Evolutionary conservation across 2,113 vertebrate genomes (phyloP), one percentile per base, ranked within the genome.

Genomic region (Stegostoma tigrinum): DNA sequence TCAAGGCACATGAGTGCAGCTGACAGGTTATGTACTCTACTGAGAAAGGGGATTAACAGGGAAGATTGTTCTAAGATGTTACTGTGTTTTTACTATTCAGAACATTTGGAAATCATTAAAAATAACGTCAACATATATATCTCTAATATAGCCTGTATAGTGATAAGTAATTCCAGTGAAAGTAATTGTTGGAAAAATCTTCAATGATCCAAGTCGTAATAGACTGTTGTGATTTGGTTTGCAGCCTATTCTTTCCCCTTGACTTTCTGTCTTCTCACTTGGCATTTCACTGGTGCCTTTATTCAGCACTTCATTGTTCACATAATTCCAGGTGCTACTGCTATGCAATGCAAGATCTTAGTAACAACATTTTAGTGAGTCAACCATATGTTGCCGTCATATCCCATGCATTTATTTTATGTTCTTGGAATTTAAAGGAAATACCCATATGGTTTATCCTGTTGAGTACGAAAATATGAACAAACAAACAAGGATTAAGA

Each of bases 111-210:
- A 93, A 93, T 66, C 34, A 93, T 93, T 66, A 93, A 64, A 61
- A 38, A 93, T 64, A 93, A 93, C n/a, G 67, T 93, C 15, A 34
- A 21, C 89, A 93, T 6, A 61, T 61, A 5, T 61, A 48, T 48
- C 66, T 91, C 66, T 66, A 64, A 5, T 93, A 66, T 66, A n/a
- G 61, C n/a, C 19, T 34, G 38, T 38, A 67, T 66, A 10, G 89
- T 93, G 89, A 93, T 93, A 93, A 93, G 67, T 93, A 93, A 64
- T 66, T 67, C 89, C 61, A 93, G 89, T 93, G 89, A 93, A 91
- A 91, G 30, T 91, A 64, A 93, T 93, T 93, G 64, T 61, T 67
- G 23, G 89, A 93, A 93, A 66, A 67, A 61, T 61, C 80, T 45
- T 61, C 38, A 61, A 66, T 93, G 55, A 66, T 93, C 89, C 61